Conservation (phyloP, 2,888 invertebrate species). For the Dolichomitus sp. region DNA sequence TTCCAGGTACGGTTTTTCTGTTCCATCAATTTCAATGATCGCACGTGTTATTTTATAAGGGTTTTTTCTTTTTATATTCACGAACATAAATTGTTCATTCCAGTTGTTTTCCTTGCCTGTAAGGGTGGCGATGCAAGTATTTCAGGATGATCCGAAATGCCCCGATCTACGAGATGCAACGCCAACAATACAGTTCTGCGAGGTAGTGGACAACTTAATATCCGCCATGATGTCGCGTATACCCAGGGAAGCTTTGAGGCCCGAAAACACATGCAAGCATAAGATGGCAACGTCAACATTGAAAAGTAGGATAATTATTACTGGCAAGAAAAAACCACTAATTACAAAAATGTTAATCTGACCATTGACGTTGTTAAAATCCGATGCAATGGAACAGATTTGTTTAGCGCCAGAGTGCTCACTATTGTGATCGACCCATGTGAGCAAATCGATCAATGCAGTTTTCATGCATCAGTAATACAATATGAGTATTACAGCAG, state of each 20-base stretch:
- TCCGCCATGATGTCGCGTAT: conserved; percentile 15
- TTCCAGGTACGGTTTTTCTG: conserved; percentile 44
- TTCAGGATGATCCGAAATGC: too few species aligned
- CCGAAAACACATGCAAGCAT: not conserved
- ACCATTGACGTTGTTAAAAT: conserved; percentile 5
- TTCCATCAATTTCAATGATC: too few species aligned
- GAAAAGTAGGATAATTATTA: too few species aligned
- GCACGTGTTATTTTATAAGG: not conserved
- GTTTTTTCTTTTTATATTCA: not conserved
- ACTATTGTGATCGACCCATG: not conserved
- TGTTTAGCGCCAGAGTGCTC: not conserved
- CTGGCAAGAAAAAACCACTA: not conserved
- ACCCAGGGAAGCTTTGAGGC: not conserved
- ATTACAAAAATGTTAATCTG: not conserved
- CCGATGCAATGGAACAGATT: conserved; percentile 3
- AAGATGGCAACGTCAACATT: too few species aligned
- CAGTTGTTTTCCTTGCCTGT: too few species aligned
- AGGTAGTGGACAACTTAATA: not conserved
- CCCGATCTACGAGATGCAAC: too few species aligned
- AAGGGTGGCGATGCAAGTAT: too few species aligned
- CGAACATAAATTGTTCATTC: not conserved
- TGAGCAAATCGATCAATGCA: not conserved
- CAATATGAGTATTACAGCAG: not conserved
- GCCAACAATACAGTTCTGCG: not conserved
- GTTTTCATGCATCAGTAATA: conserved; percentile 4